Percentiles rank a stretch among this genome's conserved stretches.
phyloP scores from a whole-genome alignment of 2,113 vertebrate genomes.

The Agelaius phoeniceus region DNA sequence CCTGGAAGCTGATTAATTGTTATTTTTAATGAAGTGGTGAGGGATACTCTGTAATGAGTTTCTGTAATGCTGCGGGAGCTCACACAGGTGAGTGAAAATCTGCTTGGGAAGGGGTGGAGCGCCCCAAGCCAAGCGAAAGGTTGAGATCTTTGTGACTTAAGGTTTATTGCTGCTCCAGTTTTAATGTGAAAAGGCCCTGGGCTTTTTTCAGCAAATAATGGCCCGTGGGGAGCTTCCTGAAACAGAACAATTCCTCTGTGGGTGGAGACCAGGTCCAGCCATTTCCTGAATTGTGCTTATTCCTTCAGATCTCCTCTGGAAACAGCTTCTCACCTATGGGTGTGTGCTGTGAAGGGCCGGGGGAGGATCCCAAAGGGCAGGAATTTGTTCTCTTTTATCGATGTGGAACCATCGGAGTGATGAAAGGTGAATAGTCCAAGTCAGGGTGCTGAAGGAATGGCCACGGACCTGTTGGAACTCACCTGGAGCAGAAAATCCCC shows the following conservation, averaged over 20 bases:
- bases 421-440: neutral
- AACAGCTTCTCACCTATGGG: fast-evolving
- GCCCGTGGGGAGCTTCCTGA: neutral
- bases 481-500: neutral
- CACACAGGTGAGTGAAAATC: neutral
- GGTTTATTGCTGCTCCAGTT: neutral
- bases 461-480: neutral
- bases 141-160: neutral
- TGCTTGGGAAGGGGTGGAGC: neutral
- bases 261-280: neutral
- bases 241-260: neutral
- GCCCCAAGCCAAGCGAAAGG: neutral
- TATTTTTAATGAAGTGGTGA: neutral
- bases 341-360: neutral
- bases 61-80: neutral
- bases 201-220: neutral
- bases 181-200: neutral
- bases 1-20: neutral
- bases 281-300: fast-evolving
- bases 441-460: neutral
- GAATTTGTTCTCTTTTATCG: neutral
- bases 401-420: fast-evolving
- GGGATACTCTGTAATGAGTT: neutral
- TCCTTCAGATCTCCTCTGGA: neutral
- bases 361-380: neutral